phyloP scores from a whole-genome alignment of 1,140 invertebrate species.

The Daktulosphaira vitifoliae region DNA sequence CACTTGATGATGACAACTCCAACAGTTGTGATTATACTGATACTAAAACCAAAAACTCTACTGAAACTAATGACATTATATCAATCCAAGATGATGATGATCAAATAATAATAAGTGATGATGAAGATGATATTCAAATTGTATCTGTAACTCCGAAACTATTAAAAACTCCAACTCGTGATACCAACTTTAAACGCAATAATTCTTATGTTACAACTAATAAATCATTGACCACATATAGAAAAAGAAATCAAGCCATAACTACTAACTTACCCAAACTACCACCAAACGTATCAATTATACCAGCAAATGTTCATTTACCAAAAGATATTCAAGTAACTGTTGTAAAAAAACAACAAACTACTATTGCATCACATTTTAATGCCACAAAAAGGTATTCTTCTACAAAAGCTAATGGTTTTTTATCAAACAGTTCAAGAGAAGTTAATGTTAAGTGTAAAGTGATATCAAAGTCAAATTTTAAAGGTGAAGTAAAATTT shows the following conservation, averaged over 20 bases:
- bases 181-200: no score
- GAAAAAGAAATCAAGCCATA: no score
- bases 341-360: background rate
- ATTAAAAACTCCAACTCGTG: no score
- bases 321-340: slow-evolving; percentile 18
- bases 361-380: background rate
- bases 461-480: slow-evolving; percentile 7
- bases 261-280: background rate
- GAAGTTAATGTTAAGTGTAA: slow-evolving; percentile 3
- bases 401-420: background rate
- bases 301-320: slow-evolving; percentile 12
- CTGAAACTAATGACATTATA: background rate
- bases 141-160: no score
- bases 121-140: no score
- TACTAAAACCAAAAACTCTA: no score
- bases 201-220: no score
- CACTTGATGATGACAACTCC: background rate
- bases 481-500: slow-evolving; percentile 10
- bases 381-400: background rate
- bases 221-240: no score
- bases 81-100: slow-evolving; percentile 4
- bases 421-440: background rate
- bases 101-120: slow-evolving; percentile 7
- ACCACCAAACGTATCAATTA: slow-evolving; percentile 2
- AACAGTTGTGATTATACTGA: background rate